A percentile compares a stretch with the other conserved stretches of the same genome.
These are phyloP conservation scores for Xylocopa sonorina DNA, from an alignment of 1,140 invertebrate genomes.

Conservation along the genomic window DNA sequence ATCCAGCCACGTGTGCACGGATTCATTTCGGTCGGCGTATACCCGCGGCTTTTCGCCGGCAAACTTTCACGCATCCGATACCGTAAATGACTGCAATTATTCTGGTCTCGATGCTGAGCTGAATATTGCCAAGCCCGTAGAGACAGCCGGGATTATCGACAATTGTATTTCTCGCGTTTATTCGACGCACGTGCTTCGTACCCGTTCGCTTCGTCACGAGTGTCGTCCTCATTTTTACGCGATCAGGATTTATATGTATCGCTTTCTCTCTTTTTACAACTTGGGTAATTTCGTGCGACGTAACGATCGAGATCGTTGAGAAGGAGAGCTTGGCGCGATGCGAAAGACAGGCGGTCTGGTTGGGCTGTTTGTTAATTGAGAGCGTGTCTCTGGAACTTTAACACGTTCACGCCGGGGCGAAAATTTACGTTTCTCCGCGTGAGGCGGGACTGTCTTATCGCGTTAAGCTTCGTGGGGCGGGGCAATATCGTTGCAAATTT, in stretches of 20 bases:
- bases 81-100: conserved; percentile 1
- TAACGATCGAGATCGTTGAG: too few species aligned
- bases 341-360: background rate
- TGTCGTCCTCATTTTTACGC: too few species aligned
- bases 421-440: too few species aligned
- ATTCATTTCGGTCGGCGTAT: conserved; percentile 4
- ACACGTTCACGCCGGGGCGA: too few species aligned
- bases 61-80: conserved; percentile 6
- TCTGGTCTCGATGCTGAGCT: background rate
- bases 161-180: background rate
- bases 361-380: conserved; percentile 3
- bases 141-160: background rate
- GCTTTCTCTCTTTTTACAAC: too few species aligned
- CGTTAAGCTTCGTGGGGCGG: too few species aligned
- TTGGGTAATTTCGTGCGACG: too few species aligned
- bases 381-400: background rate
- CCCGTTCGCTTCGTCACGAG: too few species aligned
- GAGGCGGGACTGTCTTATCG: background rate
- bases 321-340: too few species aligned
- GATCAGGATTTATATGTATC: too few species aligned
- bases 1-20: background rate
- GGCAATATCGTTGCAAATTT: too few species aligned
- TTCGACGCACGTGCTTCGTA: background rate
- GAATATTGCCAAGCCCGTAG: background rate
- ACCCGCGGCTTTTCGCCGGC: background rate